phyloP scores from a whole-genome alignment of 2,113 vertebrate genomes.

The Aegotheles bennettii region DNA sequence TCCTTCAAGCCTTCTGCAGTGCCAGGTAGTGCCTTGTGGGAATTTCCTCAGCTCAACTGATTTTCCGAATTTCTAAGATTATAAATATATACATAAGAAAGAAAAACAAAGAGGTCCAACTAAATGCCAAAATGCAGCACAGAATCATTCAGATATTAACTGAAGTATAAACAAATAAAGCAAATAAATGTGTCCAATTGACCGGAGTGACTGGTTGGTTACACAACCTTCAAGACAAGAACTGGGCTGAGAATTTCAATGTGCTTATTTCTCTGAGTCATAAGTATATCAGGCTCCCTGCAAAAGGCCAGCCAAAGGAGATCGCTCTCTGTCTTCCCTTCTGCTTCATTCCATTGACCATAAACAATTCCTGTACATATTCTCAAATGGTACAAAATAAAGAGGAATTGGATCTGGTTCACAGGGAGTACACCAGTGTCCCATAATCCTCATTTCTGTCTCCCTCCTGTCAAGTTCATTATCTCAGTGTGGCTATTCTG shows the following conservation, averaged over 20 bases:
- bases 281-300: not conserved
- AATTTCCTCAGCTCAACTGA: not conserved
- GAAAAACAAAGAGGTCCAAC: not conserved
- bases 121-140: not conserved
- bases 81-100: not conserved
- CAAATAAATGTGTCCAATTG: not conserved
- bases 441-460: not conserved
- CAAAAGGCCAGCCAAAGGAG: conserved; percentile 60
- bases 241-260: not conserved
- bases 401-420: not conserved
- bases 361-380: not conserved
- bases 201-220: not conserved
- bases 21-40: not conserved
- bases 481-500: not conserved
- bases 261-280: conserved; percentile 50
- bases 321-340: not conserved
- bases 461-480: not conserved
- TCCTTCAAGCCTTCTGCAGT: not conserved
- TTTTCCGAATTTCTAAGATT: not conserved
- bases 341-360: conserved; percentile 8
- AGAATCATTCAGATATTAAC: not conserved
- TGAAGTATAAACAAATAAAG: not conserved
- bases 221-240: conserved; percentile 21
- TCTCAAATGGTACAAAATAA: conserved; percentile 30
- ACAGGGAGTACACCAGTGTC: not conserved